Conservation (phyloP, 37 sponge, comb jelly and placozoan genomes). For the Eunapius fragilis region DNA sequence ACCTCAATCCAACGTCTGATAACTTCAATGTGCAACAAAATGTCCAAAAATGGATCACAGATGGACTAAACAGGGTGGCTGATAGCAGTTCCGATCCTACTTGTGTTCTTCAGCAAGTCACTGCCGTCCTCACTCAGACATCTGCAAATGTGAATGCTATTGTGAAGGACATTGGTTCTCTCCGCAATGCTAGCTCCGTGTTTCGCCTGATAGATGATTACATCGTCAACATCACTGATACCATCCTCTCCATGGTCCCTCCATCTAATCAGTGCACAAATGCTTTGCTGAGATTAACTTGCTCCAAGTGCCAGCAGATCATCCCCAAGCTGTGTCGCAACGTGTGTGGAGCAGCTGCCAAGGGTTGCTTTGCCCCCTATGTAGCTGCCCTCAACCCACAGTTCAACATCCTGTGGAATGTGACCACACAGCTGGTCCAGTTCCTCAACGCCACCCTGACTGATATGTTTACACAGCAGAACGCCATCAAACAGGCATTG, state of each 20-base stretch:
- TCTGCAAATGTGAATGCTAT: background rate
- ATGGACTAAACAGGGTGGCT: background rate
- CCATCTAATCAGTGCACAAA: conserved; percentile 13
- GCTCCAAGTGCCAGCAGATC: conserved; percentile 1
- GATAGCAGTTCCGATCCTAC: no score
- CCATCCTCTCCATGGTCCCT: background rate
- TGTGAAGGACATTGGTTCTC: background rate
- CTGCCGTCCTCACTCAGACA: background rate
- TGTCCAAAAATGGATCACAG: background rate
- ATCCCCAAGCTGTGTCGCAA: conserved; percentile 10
- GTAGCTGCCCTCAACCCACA: conserved; percentile 14
- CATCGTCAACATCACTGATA: background rate
- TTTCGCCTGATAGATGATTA: background rate
- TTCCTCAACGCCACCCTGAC: background rate
- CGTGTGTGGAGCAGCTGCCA: conserved; percentile 5
- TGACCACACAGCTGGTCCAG: background rate
- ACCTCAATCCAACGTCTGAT: background rate
- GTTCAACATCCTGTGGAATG: conserved; percentile 27
- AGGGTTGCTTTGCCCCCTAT: conserved; percentile 48
- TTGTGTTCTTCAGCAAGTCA: background rate
- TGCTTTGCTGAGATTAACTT: conserved; percentile 8
- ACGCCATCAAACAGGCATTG: background rate
- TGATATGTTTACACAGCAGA: background rate
- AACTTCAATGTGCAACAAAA: background rate
- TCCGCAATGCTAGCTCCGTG: background rate